phyloP scores from a whole-genome alignment of 2,113 vertebrate genomes.

The Verasper variegatus region DNA sequence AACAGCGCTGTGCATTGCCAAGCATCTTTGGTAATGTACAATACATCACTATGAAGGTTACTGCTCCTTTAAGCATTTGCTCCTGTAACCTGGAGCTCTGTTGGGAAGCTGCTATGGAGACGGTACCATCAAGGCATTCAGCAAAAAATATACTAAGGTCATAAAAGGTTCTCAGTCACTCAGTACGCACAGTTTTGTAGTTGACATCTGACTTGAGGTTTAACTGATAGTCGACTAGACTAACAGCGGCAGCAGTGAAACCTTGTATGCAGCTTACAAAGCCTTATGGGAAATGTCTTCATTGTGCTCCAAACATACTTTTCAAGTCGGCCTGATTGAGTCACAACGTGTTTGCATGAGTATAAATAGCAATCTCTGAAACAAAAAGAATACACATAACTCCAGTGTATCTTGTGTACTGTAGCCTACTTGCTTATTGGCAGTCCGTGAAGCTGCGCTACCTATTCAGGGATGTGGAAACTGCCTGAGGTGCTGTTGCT shows the following conservation, averaged over 20 bases:
- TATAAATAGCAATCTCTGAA: constrained; percentile 66
- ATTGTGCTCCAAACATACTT: constrained; percentile 56
- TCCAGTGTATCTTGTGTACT: constrained; percentile 26
- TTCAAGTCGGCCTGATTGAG: constrained; percentile 73
- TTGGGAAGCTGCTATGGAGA: too few species aligned
- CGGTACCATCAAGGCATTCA: background rate
- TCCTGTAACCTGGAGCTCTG: background rate
- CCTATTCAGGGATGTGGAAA: constrained; percentile 32
- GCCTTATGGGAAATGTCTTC: constrained; percentile 52
- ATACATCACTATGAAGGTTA: background rate
- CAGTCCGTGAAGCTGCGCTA: constrained; percentile 20
- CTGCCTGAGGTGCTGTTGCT: constrained; percentile 27
- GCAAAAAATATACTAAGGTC: background rate
- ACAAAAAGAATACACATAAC: constrained; percentile 18
- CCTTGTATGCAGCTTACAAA: constrained; percentile 14
- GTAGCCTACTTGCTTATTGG: constrained; percentile 71
- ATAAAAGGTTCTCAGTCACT: background rate
- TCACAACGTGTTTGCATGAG: constrained; percentile 61
- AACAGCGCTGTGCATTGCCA: background rate
- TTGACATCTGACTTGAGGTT: constrained; percentile 8
- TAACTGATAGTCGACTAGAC: constrained; percentile 12
- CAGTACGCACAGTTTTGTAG: background rate
- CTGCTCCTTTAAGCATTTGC: background rate
- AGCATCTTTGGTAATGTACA: background rate
- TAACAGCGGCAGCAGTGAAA: background rate